Evolutionary conservation across 2,113 vertebrate genomes (phyloP), one percentile per base, ranked within the genome.

Genomic region (Phylloscopus trochiloides): DNA sequence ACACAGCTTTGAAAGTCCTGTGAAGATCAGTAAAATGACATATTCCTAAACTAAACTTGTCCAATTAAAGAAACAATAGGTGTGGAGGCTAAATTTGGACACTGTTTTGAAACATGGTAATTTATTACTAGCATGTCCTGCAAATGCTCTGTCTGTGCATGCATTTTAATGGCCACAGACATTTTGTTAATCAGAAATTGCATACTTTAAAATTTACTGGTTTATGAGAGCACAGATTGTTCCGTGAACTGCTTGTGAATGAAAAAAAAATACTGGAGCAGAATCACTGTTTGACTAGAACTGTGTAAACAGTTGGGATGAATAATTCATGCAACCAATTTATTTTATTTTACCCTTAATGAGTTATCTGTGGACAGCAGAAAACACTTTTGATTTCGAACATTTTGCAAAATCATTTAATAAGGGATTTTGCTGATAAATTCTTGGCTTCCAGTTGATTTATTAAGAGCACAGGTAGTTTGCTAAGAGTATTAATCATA

Each of bases 111-210:
- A 45, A 57, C 12, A 31, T 14, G 3, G 17, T 32, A 40, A n/a
- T 75, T 90, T 79, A 10, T 63, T 61, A 19, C 3, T 65, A 59
- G 7, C 14, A 7, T 12, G 25, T 70, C 51, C 61, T 81, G 18
- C 9, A 34, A 84, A 17, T 84, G 19, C 6, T 78, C 0, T 1
- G 0, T 55, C 29, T 40, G 4, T 22, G 19, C 9, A 36, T 0
- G 2, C 22, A 52, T 80, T 61, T 76, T n/a, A 74, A 6, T 40
- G 9, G 8, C 40, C 6, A 8, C 1, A 40, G 77, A 66, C 0
- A 50, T 40, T 94, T 76, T 76, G 10, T 42, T 28, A 50, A 36
- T 51, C 50, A 59, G 48, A 88, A 86, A 58, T 2, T 42, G 8
- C 62, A 36, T 22, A n/a, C 13, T 40, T 78, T 57, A 45, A 72